Conservation (phyloP, 2,113 vertebrate species). For the Brachyistius frenatus region DNA sequence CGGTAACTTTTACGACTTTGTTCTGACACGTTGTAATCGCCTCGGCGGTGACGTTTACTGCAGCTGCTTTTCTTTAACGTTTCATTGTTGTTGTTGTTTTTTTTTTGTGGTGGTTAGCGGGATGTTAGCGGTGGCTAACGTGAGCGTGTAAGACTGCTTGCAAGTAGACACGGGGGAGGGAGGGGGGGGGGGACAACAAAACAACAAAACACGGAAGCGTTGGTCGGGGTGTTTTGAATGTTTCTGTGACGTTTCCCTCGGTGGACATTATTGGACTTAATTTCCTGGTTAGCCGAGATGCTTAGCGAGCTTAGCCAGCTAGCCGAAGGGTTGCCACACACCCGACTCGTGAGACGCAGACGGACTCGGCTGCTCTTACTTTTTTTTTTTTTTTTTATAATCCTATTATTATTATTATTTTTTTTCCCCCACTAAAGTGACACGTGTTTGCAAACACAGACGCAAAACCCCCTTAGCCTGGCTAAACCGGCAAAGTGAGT, state of each 20-base stretch:
- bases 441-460: background rate
- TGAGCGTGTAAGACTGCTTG: background rate
- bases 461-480: rapidly evolving
- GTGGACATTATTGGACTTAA: conserved; percentile 8
- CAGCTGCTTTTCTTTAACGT: background rate
- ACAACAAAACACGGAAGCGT: background rate
- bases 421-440: background rate
- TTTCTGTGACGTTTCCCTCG: background rate
- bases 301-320: conserved; percentile 47
- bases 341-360: background rate
- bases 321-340: conserved; percentile 17
- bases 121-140: conserved; percentile 19
- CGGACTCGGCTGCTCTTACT: conserved; percentile 20
- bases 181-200: no score
- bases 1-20: conserved; percentile 60
- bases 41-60: conserved; percentile 3
- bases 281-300: conserved; percentile 45
- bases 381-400: background rate
- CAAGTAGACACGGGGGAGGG: background rate
- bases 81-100: no score
- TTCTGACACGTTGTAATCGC: background rate
- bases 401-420: background rate
- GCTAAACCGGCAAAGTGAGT: background rate
- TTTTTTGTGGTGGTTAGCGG: conserved; percentile 49
- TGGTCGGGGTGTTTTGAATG: no score